A percentile compares a stretch with the other conserved stretches of the same genome.
phyloP scores from a whole-genome alignment of 2,113 vertebrate genomes.

The Nannospalax galili region DNA sequence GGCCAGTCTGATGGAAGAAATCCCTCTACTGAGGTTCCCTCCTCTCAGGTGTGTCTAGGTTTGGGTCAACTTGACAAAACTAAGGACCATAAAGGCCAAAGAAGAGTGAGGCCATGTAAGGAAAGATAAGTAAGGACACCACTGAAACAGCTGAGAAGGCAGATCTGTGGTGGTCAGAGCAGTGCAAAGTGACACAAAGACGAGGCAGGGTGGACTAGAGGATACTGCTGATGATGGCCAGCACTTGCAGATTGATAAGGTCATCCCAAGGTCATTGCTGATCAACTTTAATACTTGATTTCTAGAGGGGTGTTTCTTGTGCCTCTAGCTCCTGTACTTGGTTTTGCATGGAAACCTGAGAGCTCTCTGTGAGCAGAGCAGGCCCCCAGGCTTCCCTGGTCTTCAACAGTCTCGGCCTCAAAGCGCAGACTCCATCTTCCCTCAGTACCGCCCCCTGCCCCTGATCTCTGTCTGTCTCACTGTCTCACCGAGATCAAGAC shows the following conservation, averaged over 20 bases:
- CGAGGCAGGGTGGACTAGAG: accelerated
- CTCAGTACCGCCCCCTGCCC: conserved; percentile 40
- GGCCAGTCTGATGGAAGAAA: too few relatives aligned
- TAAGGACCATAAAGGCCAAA: not conserved
- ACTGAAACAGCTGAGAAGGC: not conserved
- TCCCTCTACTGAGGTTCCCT: too few relatives aligned
- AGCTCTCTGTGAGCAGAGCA: not conserved
- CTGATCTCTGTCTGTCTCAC: conserved; percentile 60
- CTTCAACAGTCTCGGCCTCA: conserved; percentile 39
- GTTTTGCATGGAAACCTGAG: not conserved
- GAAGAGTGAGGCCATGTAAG: accelerated
- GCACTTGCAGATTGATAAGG: not conserved
- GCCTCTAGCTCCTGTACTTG: accelerated
- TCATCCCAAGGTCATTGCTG: not conserved
- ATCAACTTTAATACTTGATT: not conserved
- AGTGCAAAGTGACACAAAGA: too few relatives aligned
- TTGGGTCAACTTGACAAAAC: too few relatives aligned
- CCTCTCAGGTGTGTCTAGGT: too few relatives aligned
- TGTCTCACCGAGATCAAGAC: conserved; percentile 45
- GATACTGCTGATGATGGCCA: not conserved
- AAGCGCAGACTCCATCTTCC: conserved; percentile 44
- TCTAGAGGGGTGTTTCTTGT: accelerated
- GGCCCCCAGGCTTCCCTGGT: not conserved
- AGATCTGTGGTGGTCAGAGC: not conserved
- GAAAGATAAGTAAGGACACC: too few relatives aligned